Percentiles rank a stretch among this genome's conserved stretches.
phyloP scores from a whole-genome alignment of 1,140 invertebrate genomes.

The Drosophila nikananu region DNA sequence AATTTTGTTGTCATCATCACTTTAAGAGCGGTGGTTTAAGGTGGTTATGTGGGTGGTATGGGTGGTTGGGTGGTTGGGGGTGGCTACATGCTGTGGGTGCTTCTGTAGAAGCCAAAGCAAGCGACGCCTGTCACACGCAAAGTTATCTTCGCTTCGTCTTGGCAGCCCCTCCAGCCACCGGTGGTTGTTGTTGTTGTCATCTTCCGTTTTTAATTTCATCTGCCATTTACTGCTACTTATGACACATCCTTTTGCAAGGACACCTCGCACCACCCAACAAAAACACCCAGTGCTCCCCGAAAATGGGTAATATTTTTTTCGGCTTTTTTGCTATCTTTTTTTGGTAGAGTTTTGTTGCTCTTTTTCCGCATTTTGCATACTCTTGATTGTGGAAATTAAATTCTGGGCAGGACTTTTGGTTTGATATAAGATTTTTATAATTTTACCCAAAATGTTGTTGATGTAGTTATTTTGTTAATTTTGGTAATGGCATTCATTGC shows the following conservation, averaged over 20 bases:
- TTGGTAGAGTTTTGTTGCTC: slow-evolving; percentile 11
- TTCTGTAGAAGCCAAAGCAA: slow-evolving; percentile 31
- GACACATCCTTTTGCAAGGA: slow-evolving; percentile 72
- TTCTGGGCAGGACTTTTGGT: background rate
- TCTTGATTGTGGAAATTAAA: background rate
- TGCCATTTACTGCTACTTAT: slow-evolving; percentile 83
- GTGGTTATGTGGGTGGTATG: slow-evolving; percentile 1
- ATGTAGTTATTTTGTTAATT: background rate
- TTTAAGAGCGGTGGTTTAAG: slow-evolving; percentile 45
- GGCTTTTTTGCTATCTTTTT: slow-evolving; percentile 28
- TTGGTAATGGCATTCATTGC: background rate
- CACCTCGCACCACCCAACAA: slow-evolving; percentile 18
- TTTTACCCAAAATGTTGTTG: background rate
- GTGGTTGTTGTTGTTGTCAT: slow-evolving; percentile 50
- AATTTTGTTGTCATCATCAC: slow-evolving; percentile 84
- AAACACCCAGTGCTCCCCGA: slow-evolving; percentile 10
- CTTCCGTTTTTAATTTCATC: slow-evolving; percentile 84
- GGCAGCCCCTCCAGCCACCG: slow-evolving; percentile 12
- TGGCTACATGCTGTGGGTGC: slow-evolving; percentile 17
- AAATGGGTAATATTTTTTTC: slow-evolving; percentile 27
- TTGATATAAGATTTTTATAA: background rate
- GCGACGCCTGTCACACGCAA: slow-evolving; percentile 73
- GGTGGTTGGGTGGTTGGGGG: slow-evolving; percentile 2
- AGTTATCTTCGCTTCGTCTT: slow-evolving; percentile 72
- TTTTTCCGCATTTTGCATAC: slow-evolving; percentile 26